A percentile compares a stretch with the other conserved stretches of the same genome.
Evolutionary conservation across 2,888 invertebrate genomes (phyloP).

Genomic region (Ferdinandea cuprea): DNA sequence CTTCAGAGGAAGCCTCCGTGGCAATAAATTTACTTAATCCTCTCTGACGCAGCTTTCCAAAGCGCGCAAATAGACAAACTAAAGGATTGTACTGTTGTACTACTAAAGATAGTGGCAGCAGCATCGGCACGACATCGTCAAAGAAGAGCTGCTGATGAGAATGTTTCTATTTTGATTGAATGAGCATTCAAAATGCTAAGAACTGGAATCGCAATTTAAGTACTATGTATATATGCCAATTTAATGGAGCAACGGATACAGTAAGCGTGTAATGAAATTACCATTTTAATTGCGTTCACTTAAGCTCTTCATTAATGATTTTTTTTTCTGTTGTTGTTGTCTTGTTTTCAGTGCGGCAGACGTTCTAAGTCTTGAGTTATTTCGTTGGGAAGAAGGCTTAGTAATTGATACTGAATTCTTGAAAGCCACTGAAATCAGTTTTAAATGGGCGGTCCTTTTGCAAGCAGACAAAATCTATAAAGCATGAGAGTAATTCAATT

Average conservation of each 20-base stretch:
- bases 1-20: conserved; percentile 15
- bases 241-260: conserved; percentile 38
- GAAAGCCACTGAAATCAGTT: conserved; percentile 32
- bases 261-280: conserved; percentile 59
- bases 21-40: conserved; percentile 55
- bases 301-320: conserved; percentile 58
- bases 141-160: neutral
- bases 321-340: conserved; percentile 5
- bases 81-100: no score
- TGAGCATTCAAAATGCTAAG: conserved; percentile 14
- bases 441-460: conserved; percentile 33
- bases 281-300: conserved; percentile 69
- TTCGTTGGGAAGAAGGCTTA: conserved; percentile 22
- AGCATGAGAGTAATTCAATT: conserved; percentile 33
- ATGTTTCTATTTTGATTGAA: conserved; percentile 54
- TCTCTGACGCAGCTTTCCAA: conserved; percentile 12
- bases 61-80: conserved; percentile 13
- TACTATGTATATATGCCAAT: conserved; percentile 43
- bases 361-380: conserved; percentile 2
- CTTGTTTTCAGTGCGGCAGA: conserved; percentile 5
- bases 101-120: neutral
- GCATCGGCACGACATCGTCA: neutral
- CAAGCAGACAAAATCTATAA: conserved; percentile 30
- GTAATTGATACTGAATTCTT: conserved; percentile 30
- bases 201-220: conserved; percentile 23